Base-by-base conservation (phyloP, 2,113 vertebrate genomes). In the Psilopsiagon aurifrons region DNA sequence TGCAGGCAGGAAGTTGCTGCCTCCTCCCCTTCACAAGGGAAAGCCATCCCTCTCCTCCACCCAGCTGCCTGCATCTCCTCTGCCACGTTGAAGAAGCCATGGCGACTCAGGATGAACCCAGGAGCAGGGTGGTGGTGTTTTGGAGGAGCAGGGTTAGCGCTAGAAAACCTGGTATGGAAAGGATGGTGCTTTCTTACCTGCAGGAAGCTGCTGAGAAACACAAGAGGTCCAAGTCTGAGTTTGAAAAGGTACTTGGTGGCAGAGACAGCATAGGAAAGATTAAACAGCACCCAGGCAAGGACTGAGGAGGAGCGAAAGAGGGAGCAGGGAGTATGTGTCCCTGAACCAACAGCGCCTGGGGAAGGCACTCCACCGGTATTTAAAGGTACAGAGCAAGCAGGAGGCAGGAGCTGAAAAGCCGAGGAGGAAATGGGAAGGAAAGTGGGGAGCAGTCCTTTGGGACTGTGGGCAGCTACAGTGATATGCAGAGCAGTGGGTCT, bases 11-110 rank as follows among this genome's bases (percentile, higher is more conserved):
- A 9, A 27, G 7, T 24, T 9, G 28, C 71, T 12, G 22, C 12
- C 57, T 37, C 55, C 80, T 35, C 29, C 76, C 17, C 8, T 8
- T 15, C 0, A 4, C 9, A 0, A 9, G 37, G 20, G 4, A 17
- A 6, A 2, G 8, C 3, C 29, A 6, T 6, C 13, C 13, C 4
- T 10, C 1, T 7, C 2, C 23, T 4, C 31, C 2, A 1, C 7
- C 0, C 49, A 1, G 15, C 11, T 8, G 15, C 29, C 27, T 5
- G 3, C 9, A 4, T 20, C 28, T 29, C 17, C 0, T 2, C 41
- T 14, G 16, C 28, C 28, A 1, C 14, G 8, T 2, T 6, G 18
- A 12, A 6, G 24, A 11, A 25, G 28, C 7, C 0, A 4, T 1
- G 37, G 22, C 57, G 33, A 59, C 0, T 1, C 57, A 59, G 57